These are phyloP conservation scores for Agrotis exclamationis DNA, from an alignment of 2,888 invertebrate species.

Conservation along the genomic window DNA sequence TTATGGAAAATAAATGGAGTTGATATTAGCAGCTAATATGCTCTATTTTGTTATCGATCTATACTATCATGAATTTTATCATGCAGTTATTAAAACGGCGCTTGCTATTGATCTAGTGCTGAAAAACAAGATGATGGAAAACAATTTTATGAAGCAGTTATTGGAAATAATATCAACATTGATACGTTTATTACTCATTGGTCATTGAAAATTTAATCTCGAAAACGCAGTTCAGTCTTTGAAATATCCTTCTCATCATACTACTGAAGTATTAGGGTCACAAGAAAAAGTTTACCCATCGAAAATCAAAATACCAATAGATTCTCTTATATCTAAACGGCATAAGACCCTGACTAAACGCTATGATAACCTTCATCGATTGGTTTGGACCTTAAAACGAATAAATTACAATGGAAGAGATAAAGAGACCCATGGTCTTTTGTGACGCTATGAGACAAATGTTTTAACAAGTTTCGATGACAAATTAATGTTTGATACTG, in stretches of 20 bases:
- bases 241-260: no score
- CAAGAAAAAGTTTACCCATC: neutral
- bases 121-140: constrained; percentile 1
- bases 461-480: neutral
- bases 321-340: neutral
- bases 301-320: constrained; percentile 12
- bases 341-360: constrained; percentile 22
- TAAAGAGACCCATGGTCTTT: constrained; percentile 31
- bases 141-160: neutral
- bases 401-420: constrained; percentile 54
- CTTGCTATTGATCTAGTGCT: neutral
- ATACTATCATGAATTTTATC: constrained; percentile 2
- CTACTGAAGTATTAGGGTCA: no score
- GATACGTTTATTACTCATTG: neutral
- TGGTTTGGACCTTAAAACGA: constrained; percentile 17
- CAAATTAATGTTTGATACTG: no score
- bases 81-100: neutral
- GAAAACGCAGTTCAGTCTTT: neutral
- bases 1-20: no score
- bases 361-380: constrained; percentile 42
- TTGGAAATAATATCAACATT: neutral
- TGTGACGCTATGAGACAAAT: constrained; percentile 13
- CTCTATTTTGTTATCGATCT: neutral
- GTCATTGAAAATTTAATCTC: neutral
- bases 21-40: neutral